Evolutionary conservation across 2,888 invertebrate species (phyloP).

Genomic region (Tipula lateralis): DNA sequence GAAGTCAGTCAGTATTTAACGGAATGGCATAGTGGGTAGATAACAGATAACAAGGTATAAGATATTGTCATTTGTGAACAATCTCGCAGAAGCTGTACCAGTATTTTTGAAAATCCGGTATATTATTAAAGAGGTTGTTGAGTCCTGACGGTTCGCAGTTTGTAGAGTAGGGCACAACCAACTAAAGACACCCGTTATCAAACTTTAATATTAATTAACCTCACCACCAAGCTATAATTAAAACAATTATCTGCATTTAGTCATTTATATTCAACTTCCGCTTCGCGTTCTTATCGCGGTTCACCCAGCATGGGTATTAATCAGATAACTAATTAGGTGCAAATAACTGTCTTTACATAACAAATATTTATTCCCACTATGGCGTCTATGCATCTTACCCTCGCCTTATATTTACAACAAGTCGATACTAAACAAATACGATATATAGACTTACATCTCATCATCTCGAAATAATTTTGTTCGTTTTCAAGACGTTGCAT

Average conservation of each 20-base stretch:
- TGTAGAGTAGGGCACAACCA: no score
- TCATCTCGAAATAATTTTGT: background rate
- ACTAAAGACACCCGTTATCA: background rate
- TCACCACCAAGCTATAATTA: background rate
- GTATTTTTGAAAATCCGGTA: no score
- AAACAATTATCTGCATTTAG: background rate
- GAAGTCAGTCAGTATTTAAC: no score
- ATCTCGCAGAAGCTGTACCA: no score
- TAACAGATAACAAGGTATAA: no score
- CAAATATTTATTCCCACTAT: background rate
- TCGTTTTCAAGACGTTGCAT: background rate
- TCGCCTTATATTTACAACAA: background rate
- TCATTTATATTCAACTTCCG: background rate
- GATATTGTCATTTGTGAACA: no score
- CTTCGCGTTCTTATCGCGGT: background rate
- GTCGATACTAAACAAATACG: background rate
- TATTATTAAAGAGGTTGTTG: no score
- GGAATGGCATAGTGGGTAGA: no score
- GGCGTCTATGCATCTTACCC: background rate
- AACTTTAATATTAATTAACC: background rate
- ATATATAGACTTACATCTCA: background rate
- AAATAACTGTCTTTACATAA: background rate
- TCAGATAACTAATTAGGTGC: background rate
- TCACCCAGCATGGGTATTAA: background rate
- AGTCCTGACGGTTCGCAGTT: no score